Base-by-base conservation (phyloP, 2,888 invertebrate species). In the Balanococcus diminutus region DNA sequence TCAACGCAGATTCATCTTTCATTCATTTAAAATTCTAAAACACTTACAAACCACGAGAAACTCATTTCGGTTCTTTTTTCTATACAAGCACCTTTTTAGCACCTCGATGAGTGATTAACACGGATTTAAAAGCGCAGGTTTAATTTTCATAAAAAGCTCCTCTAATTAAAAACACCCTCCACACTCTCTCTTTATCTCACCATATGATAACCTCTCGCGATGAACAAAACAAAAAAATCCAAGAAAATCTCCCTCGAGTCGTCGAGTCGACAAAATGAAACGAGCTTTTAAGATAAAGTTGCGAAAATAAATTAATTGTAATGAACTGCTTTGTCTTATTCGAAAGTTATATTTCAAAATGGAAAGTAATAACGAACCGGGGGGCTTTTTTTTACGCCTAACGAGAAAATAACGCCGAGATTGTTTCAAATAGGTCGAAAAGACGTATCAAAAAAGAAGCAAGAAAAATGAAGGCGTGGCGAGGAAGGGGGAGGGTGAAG, bases 241-340 rank as follows among this genome's bases (percentile, higher is more conserved):
- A 67, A 9, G 61, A 25, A 67, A 67, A 67, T 67, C 61, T 67
- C 61, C n/a, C 9, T 51, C 51, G 51, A 67, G 25, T n/a, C 11
- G 25, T 11, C 61, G 25, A 14, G 4, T 6, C 61, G 25, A 25
- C 8, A 75, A 75, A 32, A 32, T 32, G 75, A 75, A 75, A 75
- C 75, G 75, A 75, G 75, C 75, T 75, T 75, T 75, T 75, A n/a
- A 75, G 75, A 75, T 75, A 75, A 75, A 75, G 75, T 75, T 75
- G n/a, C 75, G 75, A 75, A 75, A 75, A 75, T 75, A 32, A 75
- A 75, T 75, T 75, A 75, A 75, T 75, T 75, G 32, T 75, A 75
- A 75, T 75, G 75, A 75, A 75, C 75, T 36, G 31, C 75, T 75
- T 75, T 75, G 75, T 75, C 75, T 75, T 75, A 75, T 8, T 51